Evolutionary conservation across 2,888 invertebrate species (phyloP).

Genomic region (Caenorhabditis plicata): DNA sequence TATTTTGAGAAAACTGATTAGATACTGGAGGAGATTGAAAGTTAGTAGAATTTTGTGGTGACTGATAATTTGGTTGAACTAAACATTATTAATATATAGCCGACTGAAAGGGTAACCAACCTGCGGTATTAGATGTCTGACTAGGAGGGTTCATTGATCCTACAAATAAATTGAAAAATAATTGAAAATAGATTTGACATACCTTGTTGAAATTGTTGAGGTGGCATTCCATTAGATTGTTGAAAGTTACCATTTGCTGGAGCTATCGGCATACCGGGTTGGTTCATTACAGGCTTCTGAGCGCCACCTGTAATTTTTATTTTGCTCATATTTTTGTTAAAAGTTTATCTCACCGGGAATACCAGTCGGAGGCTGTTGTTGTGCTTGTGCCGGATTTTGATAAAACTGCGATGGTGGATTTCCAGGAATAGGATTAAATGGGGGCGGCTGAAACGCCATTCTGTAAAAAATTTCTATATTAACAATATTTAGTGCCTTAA

Average conservation of each 20-base stretch:
- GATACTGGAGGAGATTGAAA: no score
- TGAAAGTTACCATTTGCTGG: constrained; percentile 1
- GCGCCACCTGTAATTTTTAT: constrained; percentile 1
- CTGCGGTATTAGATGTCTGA: no score
- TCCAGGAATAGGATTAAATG: constrained; percentile 11
- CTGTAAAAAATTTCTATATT: constrained; percentile 2
- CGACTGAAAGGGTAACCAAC: no score
- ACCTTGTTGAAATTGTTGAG: no score
- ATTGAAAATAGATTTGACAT: no score
- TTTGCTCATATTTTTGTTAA: neutral
- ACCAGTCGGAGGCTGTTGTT: constrained; percentile 13
- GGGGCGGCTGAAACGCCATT: constrained; percentile 33
- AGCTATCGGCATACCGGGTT: neutral
- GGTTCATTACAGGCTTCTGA: constrained; percentile 2
- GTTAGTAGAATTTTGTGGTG: no score
- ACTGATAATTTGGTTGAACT: no score
- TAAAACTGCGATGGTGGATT: constrained; percentile 20
- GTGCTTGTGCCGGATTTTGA: constrained; percentile 11
- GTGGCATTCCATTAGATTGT: no score
- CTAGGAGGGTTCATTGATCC: no score
- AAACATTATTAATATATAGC: no score
- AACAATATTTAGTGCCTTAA: neutral
- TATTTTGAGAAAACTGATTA: no score
- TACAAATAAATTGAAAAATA: no score
- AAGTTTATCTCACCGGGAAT: neutral